Percentiles rank a stretch among this genome's conserved stretches.
These are phyloP conservation scores for Muscicapa striata DNA, from an alignment of 2,797 vertebrate genomes.

Conservation along the genomic window DNA sequence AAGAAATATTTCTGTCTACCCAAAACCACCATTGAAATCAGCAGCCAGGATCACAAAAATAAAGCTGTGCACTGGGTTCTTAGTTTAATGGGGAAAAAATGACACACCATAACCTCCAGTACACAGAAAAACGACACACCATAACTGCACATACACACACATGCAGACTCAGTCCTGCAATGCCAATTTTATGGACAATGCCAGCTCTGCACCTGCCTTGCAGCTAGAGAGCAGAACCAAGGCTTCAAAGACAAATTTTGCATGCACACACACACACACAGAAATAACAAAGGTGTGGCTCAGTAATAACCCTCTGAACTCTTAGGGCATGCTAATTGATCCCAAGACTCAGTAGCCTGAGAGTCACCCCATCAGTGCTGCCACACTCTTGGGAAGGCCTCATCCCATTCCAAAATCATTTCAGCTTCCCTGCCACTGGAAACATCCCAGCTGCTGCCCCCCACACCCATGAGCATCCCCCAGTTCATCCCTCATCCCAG, in stretches of 20 bases:
- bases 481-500: constrained; percentile 82
- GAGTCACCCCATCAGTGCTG: background rate
- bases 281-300: background rate
- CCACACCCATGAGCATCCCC: constrained; percentile 75
- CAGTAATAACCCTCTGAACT: background rate
- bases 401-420: constrained; percentile 45
- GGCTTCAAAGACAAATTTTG: constrained; percentile 16
- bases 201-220: background rate
- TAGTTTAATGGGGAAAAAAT: background rate
- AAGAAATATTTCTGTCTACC: background rate
- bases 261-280: background rate
- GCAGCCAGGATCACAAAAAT: background rate
- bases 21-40: background rate
- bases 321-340: constrained; percentile 15
- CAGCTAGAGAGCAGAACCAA: background rate
- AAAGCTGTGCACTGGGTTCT: background rate
- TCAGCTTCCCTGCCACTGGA: constrained; percentile 33
- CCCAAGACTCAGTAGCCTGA: background rate
- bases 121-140: background rate
- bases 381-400: background rate
- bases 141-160: background rate
- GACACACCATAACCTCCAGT: background rate
- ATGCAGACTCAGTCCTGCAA: background rate
- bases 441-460: constrained; percentile 71
- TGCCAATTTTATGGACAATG: background rate